A percentile compares a stretch with the other conserved stretches of the same genome.
phyloP scores from a whole-genome alignment of 2,113 vertebrate species.

The Felis catus region DNA sequence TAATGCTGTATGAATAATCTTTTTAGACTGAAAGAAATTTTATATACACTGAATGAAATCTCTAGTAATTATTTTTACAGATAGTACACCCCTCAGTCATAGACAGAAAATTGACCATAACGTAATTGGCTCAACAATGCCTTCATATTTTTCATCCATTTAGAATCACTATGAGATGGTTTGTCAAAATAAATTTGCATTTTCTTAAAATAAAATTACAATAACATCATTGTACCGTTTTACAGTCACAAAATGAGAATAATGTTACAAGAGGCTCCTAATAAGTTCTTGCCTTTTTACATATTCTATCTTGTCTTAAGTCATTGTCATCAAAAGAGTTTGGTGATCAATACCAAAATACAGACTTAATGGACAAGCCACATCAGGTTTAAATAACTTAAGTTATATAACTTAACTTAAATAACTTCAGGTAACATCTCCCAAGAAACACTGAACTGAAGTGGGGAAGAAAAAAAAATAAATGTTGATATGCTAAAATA shows the following conservation, averaged over 20 bases:
- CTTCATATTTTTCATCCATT: neutral
- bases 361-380: neutral
- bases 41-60: neutral
- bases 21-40: neutral
- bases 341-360: neutral
- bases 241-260: neutral
- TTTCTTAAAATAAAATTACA: neutral
- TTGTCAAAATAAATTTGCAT: neutral
- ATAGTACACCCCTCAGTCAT: neutral
- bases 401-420: too few species aligned
- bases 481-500: neutral
- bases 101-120: neutral
- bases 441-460: neutral
- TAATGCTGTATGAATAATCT: neutral
- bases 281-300: neutral
- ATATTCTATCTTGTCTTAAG: neutral
- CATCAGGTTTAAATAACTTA: neutral
- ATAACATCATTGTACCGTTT: neutral
- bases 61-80: neutral
- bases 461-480: neutral
- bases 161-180: neutral
- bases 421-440: neutral
- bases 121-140: neutral
- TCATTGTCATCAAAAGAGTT: neutral
- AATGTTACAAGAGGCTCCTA: neutral